phyloP scores from a whole-genome alignment of 2,888 invertebrate species.

The Drosophila histrio region DNA sequence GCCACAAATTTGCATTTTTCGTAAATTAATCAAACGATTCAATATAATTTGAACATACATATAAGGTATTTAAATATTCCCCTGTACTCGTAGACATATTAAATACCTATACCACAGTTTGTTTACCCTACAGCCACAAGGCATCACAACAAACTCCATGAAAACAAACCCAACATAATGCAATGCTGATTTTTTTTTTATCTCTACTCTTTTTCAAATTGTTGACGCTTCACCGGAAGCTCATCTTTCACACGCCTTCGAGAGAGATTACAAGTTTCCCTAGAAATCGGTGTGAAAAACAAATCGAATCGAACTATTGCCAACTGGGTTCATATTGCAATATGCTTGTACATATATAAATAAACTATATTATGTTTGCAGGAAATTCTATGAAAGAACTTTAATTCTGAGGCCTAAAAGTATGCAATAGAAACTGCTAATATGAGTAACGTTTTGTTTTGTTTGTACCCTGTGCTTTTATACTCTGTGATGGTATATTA shows the following conservation, averaged over 20 bases:
- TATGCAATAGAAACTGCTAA: slow-evolving; percentile 2
- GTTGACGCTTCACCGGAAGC: slow-evolving; percentile 7
- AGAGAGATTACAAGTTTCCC: too few species aligned
- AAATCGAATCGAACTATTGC: neutral
- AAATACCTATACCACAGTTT: slow-evolving; percentile 8
- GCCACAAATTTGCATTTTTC: slow-evolving; percentile 69
- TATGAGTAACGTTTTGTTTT: too few species aligned
- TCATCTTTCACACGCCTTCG: neutral
- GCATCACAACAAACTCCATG: slow-evolving; percentile 31
- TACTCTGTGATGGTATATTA: too few species aligned
- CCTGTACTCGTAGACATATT: slow-evolving; percentile 22
- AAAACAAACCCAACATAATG: slow-evolving; percentile 23
- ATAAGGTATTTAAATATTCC: slow-evolving; percentile 25
- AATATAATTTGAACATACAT: slow-evolving; percentile 43
- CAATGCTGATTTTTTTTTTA: slow-evolving; percentile 1
- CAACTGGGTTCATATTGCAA: too few species aligned
- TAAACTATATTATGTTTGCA: too few species aligned
- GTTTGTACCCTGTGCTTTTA: too few species aligned
- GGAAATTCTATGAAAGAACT: too few species aligned
- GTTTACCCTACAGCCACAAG: slow-evolving; percentile 34
- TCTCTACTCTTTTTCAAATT: neutral
- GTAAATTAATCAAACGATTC: slow-evolving; percentile 71
- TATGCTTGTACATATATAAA: too few species aligned
- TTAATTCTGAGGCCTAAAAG: neutral
- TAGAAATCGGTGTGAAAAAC: slow-evolving; percentile 20